Evolutionary conservation across 2,113 vertebrate genomes (phyloP).

Genomic region (Phoenicopterus ruber): DNA sequence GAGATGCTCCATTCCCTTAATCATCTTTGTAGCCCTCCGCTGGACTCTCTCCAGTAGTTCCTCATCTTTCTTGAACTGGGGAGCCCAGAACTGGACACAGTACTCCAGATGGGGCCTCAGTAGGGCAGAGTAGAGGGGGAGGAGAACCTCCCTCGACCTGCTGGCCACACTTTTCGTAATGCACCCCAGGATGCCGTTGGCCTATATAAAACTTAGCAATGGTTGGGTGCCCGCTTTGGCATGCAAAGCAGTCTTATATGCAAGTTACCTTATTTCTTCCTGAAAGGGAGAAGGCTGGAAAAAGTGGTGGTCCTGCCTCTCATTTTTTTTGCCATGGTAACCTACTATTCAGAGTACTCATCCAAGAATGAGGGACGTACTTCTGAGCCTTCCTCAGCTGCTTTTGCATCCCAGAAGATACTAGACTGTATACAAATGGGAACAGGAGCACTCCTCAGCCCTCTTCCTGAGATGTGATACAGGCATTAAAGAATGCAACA

Average conservation of each 20-base stretch:
- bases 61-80: too few relatives aligned
- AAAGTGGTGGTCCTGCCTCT: background rate
- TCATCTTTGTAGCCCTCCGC: too few relatives aligned
- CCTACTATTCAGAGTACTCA: background rate
- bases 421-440: background rate
- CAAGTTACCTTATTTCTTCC: background rate
- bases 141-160: too few relatives aligned
- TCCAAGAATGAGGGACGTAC: background rate
- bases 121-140: too few relatives aligned
- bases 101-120: too few relatives aligned
- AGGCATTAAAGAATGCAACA: background rate
- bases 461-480: background rate
- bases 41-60: too few relatives aligned
- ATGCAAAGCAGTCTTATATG: background rate
- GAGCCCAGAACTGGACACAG: too few relatives aligned
- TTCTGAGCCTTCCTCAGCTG: background rate
- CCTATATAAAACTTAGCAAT: background rate
- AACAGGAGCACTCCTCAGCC: background rate
- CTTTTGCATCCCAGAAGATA: background rate
- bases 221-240: background rate
- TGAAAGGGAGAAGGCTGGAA: background rate
- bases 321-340: background rate
- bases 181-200: too few relatives aligned
- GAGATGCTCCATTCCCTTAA: too few relatives aligned
- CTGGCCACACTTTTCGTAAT: too few relatives aligned